Base-by-base conservation (phyloP, 2,888 invertebrate genomes). In the Ichneumoninae sp. region DNA sequence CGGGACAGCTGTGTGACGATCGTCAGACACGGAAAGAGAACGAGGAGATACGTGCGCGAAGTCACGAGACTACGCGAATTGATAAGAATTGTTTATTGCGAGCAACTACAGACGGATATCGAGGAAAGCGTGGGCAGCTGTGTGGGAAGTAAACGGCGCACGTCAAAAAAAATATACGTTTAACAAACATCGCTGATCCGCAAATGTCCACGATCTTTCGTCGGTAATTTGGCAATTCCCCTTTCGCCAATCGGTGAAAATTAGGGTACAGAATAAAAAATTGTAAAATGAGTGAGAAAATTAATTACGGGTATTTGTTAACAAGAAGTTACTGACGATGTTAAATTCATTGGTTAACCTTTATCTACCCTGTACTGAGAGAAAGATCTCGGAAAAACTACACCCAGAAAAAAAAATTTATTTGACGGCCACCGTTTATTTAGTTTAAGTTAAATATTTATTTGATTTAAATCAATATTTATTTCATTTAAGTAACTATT, bases 1-100 rank as follows among this genome's bases (percentile, higher is more conserved):
- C 13, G 57, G 33, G 1, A 57, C 57, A 71, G 71, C 71, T 57
- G 71, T 57, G 40, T 26, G 40, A 26, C 26, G 57, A 60, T 36
- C 60, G 40, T 16, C 44, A 71, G 52, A 50, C 63, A 63, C 33
- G 63, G 33, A 10, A 57, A 13, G 57, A 26, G 22, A 22, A 26
- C 22, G 57, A 26, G 22, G 10, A 19, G 57, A 57, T 13, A 26
- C 22, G 10, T 16, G 16, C 10, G 8, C 63, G 33, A 33, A 63
- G 63, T 63, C 63, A 63, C 63, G 63, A 63, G 63, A 63, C 63
- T 63, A 13, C 30, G 33, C 63, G 63, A 30, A 33, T 13, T n/a
- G 63, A 30, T 63, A 63, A 63, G 30, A n/a, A 63, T 33, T 63
- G 30, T 30, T 63, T 8, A n/a, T 63, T 63, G 16, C 30, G 44